Evolutionary conservation across 1,140 invertebrate species (phyloP).

Genomic region (Brachionus asplanchnoidis): DNA sequence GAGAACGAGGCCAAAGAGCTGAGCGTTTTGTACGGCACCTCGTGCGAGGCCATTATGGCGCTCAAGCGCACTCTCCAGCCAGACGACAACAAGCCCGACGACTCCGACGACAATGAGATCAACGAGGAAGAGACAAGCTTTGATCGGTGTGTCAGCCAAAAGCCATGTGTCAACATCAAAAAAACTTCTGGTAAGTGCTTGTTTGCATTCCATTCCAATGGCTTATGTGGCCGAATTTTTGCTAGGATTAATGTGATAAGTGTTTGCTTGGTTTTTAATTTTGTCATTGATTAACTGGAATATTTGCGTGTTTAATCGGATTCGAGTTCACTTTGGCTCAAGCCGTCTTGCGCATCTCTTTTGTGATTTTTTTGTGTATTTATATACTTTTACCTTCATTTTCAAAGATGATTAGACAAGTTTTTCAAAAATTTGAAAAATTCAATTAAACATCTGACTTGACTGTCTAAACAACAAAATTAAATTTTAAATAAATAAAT

Average conservation of each 20-base stretch:
- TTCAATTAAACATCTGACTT: no score
- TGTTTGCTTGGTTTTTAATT: not conserved
- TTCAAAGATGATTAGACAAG: no score
- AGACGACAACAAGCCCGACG: not conserved
- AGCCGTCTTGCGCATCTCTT: no score
- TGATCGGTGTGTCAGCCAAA: not conserved
- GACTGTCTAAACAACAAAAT: no score
- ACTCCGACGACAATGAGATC: not conserved
- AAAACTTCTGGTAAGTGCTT: not conserved
- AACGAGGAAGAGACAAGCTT: not conserved
- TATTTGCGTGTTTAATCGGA: not conserved
- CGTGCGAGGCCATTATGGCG: conserved; percentile 29
- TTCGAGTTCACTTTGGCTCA: not conserved
- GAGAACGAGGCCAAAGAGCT: conserved; percentile 93
- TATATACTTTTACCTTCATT: no score
- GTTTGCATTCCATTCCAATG: not conserved
- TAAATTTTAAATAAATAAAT: no score
- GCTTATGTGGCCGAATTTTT: not conserved
- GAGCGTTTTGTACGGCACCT: conserved; percentile 71
- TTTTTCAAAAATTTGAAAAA: no score
- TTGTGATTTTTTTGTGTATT: no score
- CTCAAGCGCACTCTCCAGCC: not conserved
- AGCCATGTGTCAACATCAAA: not conserved
- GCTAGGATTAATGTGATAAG: not conserved
- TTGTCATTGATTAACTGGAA: not conserved